Conservation (phyloP, 2,888 invertebrate species). For the Nomada fabriciana region DNA sequence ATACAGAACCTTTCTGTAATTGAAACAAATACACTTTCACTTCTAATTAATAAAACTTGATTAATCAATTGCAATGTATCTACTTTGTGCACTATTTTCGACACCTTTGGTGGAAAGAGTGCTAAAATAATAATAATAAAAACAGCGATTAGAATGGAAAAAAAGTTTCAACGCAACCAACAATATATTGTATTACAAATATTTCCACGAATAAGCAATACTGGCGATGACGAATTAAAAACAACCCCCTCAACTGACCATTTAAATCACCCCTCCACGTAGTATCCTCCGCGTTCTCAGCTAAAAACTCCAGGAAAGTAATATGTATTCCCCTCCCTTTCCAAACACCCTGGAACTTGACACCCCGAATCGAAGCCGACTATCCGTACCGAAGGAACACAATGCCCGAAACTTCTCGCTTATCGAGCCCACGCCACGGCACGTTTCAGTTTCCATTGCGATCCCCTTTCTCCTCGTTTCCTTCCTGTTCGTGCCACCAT, state of each 20-base stretch:
- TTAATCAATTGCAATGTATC: too few species aligned
- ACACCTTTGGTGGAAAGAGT: too few species aligned
- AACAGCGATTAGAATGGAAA: not conserved
- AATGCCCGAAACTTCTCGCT: constrained; percentile 44
- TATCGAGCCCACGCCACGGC: constrained; percentile 32
- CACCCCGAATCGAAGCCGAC: constrained; percentile 21
- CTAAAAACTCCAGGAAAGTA: constrained; percentile 10
- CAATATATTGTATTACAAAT: not conserved
- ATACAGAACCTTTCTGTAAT: too few species aligned
- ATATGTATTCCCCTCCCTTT: constrained; percentile 13
- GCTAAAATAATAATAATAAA: too few species aligned
- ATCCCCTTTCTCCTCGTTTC: constrained; percentile 20
- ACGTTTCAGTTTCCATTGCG: constrained; percentile 58
- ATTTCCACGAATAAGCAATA: not conserved
- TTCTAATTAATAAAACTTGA: too few species aligned
- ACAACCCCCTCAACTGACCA: too few species aligned
- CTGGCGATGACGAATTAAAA: not conserved
- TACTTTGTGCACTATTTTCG: too few species aligned
- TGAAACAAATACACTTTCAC: too few species aligned
- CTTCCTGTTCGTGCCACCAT: constrained; percentile 27
- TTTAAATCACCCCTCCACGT: not conserved
- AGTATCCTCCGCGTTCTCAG: not conserved
- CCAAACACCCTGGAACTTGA: constrained; percentile 16
- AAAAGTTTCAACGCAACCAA: not conserved
- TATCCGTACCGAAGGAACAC: constrained; percentile 45